A percentile compares a stretch with the other conserved stretches of the same genome.
Evolutionary conservation across 2,797 vertebrate species (phyloP).

Genomic region (Salmo trutta): DNA sequence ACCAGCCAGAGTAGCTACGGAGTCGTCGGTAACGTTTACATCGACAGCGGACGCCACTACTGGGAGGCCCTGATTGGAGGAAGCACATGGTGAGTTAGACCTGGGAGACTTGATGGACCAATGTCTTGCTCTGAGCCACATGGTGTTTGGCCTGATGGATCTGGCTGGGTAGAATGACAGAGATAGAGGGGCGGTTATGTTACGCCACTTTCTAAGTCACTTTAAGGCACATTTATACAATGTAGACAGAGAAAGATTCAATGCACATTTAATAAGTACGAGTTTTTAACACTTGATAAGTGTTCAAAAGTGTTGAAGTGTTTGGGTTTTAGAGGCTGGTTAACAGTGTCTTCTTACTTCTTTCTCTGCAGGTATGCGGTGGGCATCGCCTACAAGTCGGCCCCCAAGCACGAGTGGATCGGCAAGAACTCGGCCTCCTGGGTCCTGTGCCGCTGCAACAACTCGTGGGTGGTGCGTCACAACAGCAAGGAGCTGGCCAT

Average conservation of each 20-base stretch:
- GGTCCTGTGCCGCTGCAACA: conserved; percentile 97
- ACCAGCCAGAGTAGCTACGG: conserved; percentile 94
- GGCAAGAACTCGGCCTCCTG: conserved; percentile 96
- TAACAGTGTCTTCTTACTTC: not conserved
- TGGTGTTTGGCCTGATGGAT: not conserved
- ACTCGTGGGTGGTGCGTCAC: conserved; percentile 93
- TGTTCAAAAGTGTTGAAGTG: not conserved
- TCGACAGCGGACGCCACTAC: conserved; percentile 97
- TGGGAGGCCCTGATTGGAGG: conserved; percentile 98
- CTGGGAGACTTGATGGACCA: not conserved
- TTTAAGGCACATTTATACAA: too few species aligned
- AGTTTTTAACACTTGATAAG: too few species aligned
- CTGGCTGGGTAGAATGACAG: too few species aligned
- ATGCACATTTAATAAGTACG: too few species aligned
- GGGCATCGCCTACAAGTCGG: conserved; percentile 94
- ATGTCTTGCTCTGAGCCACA: not conserved
- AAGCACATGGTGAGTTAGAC: conserved; percentile 88
- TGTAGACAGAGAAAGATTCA: too few species aligned
- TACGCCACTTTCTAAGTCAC: too few species aligned
- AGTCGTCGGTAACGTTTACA: conserved; percentile 93
- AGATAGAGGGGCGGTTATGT: too few species aligned
- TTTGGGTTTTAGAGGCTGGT: not conserved
- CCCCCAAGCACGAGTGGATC: conserved; percentile 97
- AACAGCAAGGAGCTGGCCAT: conserved; percentile 95
- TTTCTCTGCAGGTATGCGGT: conserved; percentile 88